Evolutionary conservation across 2,888 invertebrate genomes (phyloP).

Genomic region (Drosophila anceps): DNA sequence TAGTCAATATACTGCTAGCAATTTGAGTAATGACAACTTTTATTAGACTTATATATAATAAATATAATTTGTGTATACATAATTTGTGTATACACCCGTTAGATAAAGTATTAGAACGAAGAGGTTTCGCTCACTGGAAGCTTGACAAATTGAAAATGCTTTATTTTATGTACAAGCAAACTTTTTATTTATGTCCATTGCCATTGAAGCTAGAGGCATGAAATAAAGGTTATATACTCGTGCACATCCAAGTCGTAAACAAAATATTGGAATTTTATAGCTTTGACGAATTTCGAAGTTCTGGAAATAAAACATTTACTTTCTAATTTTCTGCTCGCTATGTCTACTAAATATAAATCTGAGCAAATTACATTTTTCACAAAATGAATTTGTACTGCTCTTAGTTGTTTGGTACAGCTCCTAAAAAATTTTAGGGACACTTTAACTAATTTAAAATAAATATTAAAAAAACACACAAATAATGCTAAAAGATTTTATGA

Average conservation of each 20-base stretch:
- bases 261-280: neutral
- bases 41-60: neutral
- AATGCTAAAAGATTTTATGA: neutral
- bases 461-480: neutral
- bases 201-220: too few relatives aligned
- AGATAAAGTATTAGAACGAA: too few relatives aligned
- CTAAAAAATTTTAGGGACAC: neutral
- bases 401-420: neutral
- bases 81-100: neutral
- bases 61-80: too few relatives aligned
- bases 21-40: neutral
- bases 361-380: too few relatives aligned
- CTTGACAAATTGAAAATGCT: neutral
- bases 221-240: too few relatives aligned
- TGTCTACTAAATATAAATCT: neutral
- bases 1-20: rapidly evolving
- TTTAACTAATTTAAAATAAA: neutral
- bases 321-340: neutral
- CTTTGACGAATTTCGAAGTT: too few relatives aligned
- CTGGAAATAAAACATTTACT: too few relatives aligned
- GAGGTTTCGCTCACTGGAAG: too few relatives aligned
- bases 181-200: neutral
- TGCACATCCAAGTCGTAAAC: neutral
- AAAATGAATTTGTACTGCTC: neutral
- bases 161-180: neutral